Evolutionary conservation across 2,888 invertebrate genomes (phyloP).

Genomic region (Enoplolaimus lenunculus): DNA sequence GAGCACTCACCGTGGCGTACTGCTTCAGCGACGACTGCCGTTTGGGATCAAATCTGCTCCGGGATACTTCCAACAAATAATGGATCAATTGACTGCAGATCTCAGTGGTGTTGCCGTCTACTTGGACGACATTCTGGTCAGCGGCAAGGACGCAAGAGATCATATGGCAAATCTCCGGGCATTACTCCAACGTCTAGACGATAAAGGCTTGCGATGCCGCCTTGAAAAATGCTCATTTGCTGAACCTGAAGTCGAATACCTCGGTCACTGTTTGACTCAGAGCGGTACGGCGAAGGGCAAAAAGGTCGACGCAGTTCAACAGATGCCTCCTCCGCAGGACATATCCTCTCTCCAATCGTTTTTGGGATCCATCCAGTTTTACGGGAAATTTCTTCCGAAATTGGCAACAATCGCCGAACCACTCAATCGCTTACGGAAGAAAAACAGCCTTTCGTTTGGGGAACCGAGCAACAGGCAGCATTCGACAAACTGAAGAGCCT

Average conservation of each 20-base stretch:
- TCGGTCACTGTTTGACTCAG: slow-evolving; percentile 17
- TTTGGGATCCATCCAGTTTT: slow-evolving; percentile 21
- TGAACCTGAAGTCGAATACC: slow-evolving; percentile 19
- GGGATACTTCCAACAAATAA: slow-evolving; percentile 22
- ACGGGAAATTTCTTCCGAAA: slow-evolving; percentile 21
- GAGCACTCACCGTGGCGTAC: slow-evolving; percentile 23
- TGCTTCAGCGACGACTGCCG: slow-evolving; percentile 21
- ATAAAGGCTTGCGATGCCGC: slow-evolving; percentile 20
- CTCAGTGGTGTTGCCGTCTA: slow-evolving; percentile 22
- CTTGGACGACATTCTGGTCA: slow-evolving; percentile 18
- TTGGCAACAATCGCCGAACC: background rate
- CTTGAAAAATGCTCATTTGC: slow-evolving; percentile 22
- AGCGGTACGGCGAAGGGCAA: slow-evolving; percentile 20
- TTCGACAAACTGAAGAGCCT: slow-evolving; percentile 19
- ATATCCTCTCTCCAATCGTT: slow-evolving; percentile 17
- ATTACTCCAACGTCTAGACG: background rate
- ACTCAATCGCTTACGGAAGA: background rate
- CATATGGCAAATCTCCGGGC: slow-evolving; percentile 2
- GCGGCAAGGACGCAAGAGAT: slow-evolving; percentile 3
- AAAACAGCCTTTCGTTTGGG: slow-evolving; percentile 10
- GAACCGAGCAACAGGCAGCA: slow-evolving; percentile 21
- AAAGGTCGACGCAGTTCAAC: slow-evolving; percentile 19
- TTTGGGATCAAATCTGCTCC: slow-evolving; percentile 20
- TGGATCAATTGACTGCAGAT: slow-evolving; percentile 23
- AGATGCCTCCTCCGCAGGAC: slow-evolving; percentile 19